A percentile compares a stretch with the other conserved stretches of the same genome.
phyloP scores from a whole-genome alignment of 1,140 invertebrate species.

The Cylas formicarius region DNA sequence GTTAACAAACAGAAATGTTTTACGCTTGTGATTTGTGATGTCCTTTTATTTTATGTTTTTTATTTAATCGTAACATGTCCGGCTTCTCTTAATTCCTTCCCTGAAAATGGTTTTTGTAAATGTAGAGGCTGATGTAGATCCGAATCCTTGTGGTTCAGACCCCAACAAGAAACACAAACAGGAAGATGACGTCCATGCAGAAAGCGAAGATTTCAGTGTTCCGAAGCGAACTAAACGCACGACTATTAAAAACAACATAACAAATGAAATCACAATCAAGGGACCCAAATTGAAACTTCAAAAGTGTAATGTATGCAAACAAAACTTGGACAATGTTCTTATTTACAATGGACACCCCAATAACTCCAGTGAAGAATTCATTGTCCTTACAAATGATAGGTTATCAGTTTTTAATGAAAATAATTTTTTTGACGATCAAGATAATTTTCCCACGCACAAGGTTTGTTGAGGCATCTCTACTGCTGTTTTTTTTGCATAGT shows the following conservation, averaged over 20 bases:
- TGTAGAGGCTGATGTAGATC: too few relatives aligned
- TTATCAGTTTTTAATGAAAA: slow-evolving; percentile 65
- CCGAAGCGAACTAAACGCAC: too few relatives aligned
- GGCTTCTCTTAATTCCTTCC: too few relatives aligned
- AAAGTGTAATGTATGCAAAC: slow-evolving; percentile 51
- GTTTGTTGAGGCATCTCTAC: slow-evolving; percentile 36
- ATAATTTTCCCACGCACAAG: slow-evolving; percentile 59
- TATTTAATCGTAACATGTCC: too few relatives aligned
- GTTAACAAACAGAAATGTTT: too few relatives aligned
- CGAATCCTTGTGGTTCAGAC: too few relatives aligned
- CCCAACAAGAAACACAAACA: too few relatives aligned
- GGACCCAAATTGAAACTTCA: slow-evolving; percentile 14
- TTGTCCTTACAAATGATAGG: slow-evolving; percentile 69
- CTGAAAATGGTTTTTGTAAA: too few relatives aligned
- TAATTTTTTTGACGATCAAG: slow-evolving; percentile 45
- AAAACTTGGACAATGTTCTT: slow-evolving; percentile 57
- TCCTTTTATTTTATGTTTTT: too few relatives aligned
- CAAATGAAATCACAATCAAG: background rate
- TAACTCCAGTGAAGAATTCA: slow-evolving; percentile 66
- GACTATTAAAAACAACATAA: slow-evolving; percentile 1
- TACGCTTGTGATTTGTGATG: too few relatives aligned
- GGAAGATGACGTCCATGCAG: too few relatives aligned
- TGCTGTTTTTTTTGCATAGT: slow-evolving; percentile 9
- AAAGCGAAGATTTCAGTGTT: too few relatives aligned
- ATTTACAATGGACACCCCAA: slow-evolving; percentile 68